Base-by-base conservation (phyloP, 1,140 invertebrate genomes). In the Choristoneura fumiferana region DNA sequence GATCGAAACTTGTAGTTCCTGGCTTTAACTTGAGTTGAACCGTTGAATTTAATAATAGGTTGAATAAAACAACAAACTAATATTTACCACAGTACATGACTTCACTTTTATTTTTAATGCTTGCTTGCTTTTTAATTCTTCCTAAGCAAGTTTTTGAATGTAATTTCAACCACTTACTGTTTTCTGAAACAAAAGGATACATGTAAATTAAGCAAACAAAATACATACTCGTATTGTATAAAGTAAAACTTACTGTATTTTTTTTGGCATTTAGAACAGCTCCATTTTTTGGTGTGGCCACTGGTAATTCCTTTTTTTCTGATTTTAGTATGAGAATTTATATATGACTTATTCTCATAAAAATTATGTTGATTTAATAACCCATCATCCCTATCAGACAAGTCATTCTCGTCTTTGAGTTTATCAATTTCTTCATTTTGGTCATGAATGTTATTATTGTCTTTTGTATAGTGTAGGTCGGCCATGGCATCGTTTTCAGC, bases 141-240 rank as follows among this genome's bases (percentile, higher is more conserved):
- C 43, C 22, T 29, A 29, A 29, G 29, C 43, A 49, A 29, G 18
- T 49, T 22, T 49, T 49, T 29, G 29, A 10, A 22, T 49, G 43
- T 8, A 1, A 8, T 10, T 22, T 17, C 22, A 49, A 29, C 43
- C 43, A 49, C 22, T 12, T 49, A 22, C 22, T 49, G 29, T 12
- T 49, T 49, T 49, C 43, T 49, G 43, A 49, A 33, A 12, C 10
- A 49, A 12, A 49, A 29, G 22, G 4, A 39, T 12, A 39, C n/a
- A 37, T 4, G 12, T 37, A 2, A 37, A n/a, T n/a, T n/a, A n/a
- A n/a, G n/a, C n/a, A n/a, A n/a, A n/a, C n/a, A n/a, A n/a, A n/a
- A n/a, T n/a, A n/a, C n/a, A n/a, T n/a, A n/a, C n/a, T n/a, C n/a
- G n/a, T n/a, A n/a, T n/a, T n/a, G n/a, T n/a, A 29, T 3, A 29